These are phyloP conservation scores for Felis catus DNA, from an alignment of 2,113 vertebrate species.

Conservation along the genomic window DNA sequence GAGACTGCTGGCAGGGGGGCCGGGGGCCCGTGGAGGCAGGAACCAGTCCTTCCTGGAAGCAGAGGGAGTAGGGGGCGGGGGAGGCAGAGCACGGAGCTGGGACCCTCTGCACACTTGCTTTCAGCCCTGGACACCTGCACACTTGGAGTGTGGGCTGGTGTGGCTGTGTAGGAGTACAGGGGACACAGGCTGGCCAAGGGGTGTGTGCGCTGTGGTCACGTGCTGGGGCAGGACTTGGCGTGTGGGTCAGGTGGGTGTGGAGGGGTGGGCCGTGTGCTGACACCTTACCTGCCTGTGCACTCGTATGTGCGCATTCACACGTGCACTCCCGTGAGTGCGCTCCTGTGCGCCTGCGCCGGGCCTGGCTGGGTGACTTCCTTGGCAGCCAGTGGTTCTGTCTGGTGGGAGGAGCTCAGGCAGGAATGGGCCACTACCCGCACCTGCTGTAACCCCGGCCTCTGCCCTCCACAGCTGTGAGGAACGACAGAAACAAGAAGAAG, in stretches of 20 bases:
- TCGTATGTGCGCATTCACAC: accelerated
- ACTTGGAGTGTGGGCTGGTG: not conserved
- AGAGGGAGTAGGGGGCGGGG: not conserved
- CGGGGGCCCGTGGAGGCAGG: not conserved
- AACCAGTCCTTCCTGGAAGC: not conserved
- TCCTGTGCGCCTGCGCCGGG: not conserved
- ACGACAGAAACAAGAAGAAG: conserved; percentile 99
- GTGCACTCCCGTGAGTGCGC: not conserved
- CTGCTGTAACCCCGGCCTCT: not conserved
- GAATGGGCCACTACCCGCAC: not conserved
- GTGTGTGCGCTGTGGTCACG: not conserved
- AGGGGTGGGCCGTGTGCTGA: not conserved
- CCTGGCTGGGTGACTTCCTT: not conserved
- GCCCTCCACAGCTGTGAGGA: conserved; percentile 91
- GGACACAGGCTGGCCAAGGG: not conserved
- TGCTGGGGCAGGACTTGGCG: not conserved
- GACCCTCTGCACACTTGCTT: not conserved
- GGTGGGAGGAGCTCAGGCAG: not conserved
- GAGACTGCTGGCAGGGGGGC: not conserved
- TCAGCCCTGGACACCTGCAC: not conserved
- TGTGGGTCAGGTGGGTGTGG: not conserved
- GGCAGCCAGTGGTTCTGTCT: not conserved
- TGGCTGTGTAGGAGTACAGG: accelerated
- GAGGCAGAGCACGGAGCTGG: not conserved
- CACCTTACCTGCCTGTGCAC: accelerated